phyloP scores from a whole-genome alignment of 2,113 vertebrate species.

The Conger conger region DNA sequence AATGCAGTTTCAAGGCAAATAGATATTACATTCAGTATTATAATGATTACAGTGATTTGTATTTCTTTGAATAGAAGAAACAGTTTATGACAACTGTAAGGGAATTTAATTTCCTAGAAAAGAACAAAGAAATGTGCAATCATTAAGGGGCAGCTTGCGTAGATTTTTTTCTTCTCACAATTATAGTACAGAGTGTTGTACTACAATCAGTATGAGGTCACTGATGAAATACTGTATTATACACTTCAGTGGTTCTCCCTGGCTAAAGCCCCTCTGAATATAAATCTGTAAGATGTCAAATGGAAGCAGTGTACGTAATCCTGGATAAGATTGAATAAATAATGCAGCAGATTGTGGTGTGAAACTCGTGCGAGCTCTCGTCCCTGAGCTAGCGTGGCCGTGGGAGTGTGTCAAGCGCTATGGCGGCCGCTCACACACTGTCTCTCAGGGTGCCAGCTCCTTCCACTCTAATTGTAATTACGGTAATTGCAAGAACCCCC shows the following conservation, averaged over 20 bases:
- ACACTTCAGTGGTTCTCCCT: not conserved
- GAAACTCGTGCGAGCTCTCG: not conserved
- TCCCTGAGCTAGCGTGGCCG: not conserved
- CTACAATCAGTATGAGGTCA: not conserved
- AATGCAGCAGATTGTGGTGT: not conserved
- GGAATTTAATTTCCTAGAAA: not conserved
- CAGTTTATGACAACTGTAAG: not conserved
- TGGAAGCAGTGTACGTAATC: not conserved
- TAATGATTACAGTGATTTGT: not conserved
- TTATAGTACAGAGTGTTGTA: not conserved
- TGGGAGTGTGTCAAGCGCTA: not conserved
- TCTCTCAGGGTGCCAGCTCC: not conserved
- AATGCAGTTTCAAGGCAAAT: too few species aligned
- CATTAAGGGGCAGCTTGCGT: not conserved
- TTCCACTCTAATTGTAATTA: constrained; percentile 14
- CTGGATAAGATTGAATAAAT: not conserved
- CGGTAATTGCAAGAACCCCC: constrained; percentile 19
- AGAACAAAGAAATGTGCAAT: not conserved
- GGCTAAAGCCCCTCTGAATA: not conserved
- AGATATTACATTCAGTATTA: not conserved
- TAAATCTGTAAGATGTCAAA: not conserved
- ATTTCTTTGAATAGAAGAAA: not conserved
- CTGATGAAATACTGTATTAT: not conserved
- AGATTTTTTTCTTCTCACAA: not conserved
- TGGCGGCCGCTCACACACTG: not conserved